Conservation (phyloP, 2,888 invertebrate genomes). For the Bembecia ichneumoniformis region DNA sequence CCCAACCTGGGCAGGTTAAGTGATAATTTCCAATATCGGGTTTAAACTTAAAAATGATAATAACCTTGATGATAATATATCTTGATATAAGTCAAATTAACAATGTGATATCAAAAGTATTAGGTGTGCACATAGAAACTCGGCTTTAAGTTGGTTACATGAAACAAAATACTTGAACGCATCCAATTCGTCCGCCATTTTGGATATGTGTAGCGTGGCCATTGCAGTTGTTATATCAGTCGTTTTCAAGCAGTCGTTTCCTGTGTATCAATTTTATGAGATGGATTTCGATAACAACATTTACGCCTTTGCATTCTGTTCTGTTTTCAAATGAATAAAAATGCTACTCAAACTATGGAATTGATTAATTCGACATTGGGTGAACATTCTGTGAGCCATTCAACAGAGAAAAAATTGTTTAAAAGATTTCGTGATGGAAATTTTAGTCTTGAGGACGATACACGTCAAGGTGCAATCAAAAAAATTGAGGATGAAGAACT, state of each 20-base stretch:
- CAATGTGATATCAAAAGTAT: not conserved
- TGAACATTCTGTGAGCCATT: not conserved
- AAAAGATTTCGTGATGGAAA: not conserved
- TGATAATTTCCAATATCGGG: too few species aligned
- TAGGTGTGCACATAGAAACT: not conserved
- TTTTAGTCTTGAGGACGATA: not conserved
- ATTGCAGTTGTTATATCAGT: not conserved
- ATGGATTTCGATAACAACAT: not conserved
- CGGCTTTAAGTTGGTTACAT: slow-evolving; percentile 1
- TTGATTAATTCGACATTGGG: not conserved
- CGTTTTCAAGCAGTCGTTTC: not conserved
- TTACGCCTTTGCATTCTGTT: not conserved
- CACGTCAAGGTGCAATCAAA: not conserved
- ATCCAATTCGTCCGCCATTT: not conserved
- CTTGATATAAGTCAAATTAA: too few species aligned
- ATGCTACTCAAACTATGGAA: not conserved
- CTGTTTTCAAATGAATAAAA: not conserved
- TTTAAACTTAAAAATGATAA: too few species aligned
- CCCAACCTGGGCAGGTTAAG: too few species aligned
- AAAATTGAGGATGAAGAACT: not conserved
- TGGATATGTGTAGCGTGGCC: not conserved
- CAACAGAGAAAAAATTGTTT: not conserved
- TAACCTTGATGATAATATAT: too few species aligned
- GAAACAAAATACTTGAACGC: not conserved
- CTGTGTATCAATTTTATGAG: not conserved